A percentile compares a stretch with the other conserved stretches of the same genome.
These are phyloP conservation scores for mouse (Mus musculus) DNA, from an alignment of 2,113 vertebrate species.

Conservation along the genomic window GRCm39 chr8:122318501-122319000, in stretches of 20 bases:
- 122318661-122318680: background rate
- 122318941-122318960: background rate
- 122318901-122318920: background rate
- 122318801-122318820: background rate
- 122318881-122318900: no score
- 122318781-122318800: no score
- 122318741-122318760: background rate
- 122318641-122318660: background rate
- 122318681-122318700: background rate
- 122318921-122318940: no score
- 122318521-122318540: background rate
- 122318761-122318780: background rate
- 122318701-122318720: background rate
- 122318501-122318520: background rate
- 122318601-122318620: background rate
- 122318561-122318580: background rate
- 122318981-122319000: background rate
- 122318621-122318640: background rate
- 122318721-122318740: background rate
- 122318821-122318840: background rate
- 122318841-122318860: background rate
- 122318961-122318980: background rate
- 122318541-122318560: background rate
- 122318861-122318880: background rate
- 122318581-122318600: no score